Percentiles rank a stretch among this genome's conserved stretches.
phyloP scores from a whole-genome alignment of 2,113 vertebrate species.

The Gopherus evgoodei region DNA sequence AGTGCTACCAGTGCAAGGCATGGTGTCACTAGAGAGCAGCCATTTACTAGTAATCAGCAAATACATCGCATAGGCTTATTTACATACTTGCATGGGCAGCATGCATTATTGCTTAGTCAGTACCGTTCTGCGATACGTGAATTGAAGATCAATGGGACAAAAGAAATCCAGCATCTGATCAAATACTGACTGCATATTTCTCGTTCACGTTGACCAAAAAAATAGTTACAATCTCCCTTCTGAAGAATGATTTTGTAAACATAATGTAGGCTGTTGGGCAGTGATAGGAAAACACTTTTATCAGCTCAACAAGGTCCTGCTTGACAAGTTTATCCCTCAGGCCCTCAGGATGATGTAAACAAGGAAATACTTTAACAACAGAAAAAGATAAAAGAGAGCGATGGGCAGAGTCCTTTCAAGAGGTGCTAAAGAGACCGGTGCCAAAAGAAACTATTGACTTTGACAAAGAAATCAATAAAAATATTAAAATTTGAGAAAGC shows the following conservation, averaged over 20 bases:
- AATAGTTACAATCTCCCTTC: conserved; percentile 27
- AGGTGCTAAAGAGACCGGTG: background rate
- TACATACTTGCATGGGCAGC: background rate
- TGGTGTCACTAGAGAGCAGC: background rate
- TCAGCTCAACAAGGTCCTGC: background rate
- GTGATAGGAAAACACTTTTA: background rate
- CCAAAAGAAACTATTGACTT: background rate
- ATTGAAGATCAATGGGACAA: background rate
- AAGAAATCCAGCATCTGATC: background rate
- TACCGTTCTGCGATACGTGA: background rate
- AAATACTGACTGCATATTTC: background rate
- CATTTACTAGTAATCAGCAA: background rate
- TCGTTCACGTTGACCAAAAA: conserved; percentile 29
- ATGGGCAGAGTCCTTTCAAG: background rate
- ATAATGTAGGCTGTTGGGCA: conserved; percentile 31
- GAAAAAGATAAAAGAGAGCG: background rate
- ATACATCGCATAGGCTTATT: background rate
- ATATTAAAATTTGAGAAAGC: background rate
- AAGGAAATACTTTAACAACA: background rate
- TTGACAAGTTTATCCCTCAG: background rate
- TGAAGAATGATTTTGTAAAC: conserved; percentile 52
- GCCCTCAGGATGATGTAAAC: background rate
- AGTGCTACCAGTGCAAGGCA: background rate
- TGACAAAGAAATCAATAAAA: background rate
- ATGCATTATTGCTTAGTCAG: rapidly evolving